These are phyloP conservation scores for Sebastes minor DNA, from an alignment of 2,797 vertebrate genomes.

Conservation along the genomic window DNA sequence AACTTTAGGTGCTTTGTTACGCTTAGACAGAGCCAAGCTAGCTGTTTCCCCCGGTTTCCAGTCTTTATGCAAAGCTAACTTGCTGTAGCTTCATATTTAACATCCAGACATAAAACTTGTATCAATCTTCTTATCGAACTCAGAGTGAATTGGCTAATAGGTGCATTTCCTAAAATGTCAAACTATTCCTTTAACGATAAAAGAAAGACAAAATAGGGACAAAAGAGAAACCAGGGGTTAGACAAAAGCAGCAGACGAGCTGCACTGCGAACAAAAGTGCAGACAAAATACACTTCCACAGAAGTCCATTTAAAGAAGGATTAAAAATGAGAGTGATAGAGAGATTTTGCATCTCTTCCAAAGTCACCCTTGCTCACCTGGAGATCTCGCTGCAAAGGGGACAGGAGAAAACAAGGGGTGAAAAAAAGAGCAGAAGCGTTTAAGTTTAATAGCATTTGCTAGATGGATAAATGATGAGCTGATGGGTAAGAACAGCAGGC, in stretches of 20 bases:
- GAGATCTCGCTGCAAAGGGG: conserved; percentile 78
- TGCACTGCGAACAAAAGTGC: conserved; percentile 22
- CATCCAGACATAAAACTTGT: neutral
- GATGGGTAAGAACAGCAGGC: conserved; percentile 13
- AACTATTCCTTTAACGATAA: conserved; percentile 15
- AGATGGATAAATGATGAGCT: conserved; percentile 14
- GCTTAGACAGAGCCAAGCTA: neutral
- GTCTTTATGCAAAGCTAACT: neutral
- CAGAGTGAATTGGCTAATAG: neutral
- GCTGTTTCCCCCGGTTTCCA: neutral
- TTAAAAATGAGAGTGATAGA: conserved; percentile 42
- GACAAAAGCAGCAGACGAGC: conserved; percentile 35
- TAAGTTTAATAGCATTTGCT: neutral
- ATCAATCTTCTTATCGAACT: neutral
- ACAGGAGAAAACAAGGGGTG: conserved; percentile 54
- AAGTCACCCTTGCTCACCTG: conserved; percentile 77
- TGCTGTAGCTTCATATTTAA: neutral
- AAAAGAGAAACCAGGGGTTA: conserved; percentile 59
- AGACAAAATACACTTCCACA: conserved; percentile 34
- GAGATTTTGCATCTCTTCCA: conserved; percentile 54
- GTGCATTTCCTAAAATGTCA: conserved; percentile 32
- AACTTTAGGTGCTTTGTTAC: neutral
- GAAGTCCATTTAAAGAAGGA: conserved; percentile 13
- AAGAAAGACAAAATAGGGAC: neutral
- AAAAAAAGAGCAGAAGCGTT: neutral